Conservation (phyloP, 2,113 vertebrate species). For the Oriolus oriolus region DNA sequence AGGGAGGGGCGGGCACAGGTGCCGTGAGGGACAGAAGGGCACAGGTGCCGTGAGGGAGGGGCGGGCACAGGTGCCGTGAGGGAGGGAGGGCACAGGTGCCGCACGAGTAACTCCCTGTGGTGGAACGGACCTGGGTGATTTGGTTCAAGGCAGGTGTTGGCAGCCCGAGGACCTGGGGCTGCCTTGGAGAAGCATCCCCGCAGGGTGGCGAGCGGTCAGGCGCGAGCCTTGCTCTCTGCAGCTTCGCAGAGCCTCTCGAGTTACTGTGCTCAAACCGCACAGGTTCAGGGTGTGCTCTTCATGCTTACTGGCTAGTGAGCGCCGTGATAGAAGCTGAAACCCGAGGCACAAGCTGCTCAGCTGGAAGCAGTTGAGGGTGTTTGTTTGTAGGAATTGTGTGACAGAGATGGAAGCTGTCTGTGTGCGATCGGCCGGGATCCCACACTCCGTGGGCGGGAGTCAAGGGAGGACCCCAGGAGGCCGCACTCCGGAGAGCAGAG, state of each 20-base stretch:
- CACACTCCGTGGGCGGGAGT: neutral
- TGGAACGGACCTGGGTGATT: fast-evolving
- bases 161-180: fast-evolving
- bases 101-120: fast-evolving
- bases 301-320: neutral
- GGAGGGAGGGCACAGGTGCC: fast-evolving
- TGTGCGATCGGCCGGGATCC: neutral
- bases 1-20: too few species aligned
- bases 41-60: fast-evolving
- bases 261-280: neutral
- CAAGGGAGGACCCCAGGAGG: neutral
- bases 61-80: fast-evolving
- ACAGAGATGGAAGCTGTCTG: too few species aligned
- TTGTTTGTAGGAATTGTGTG: neutral
- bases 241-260: neutral
- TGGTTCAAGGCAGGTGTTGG: too few species aligned
- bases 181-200: neutral
- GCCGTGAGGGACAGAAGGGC: fast-evolving
- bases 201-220: too few species aligned
- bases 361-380: neutral
- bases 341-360: neutral
- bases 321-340: neutral
- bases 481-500: neutral
- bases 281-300: neutral
- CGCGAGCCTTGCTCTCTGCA: fast-evolving